Percentiles rank a stretch among this genome's conserved stretches.
Conservation (phyloP, 1,140 invertebrate species). For the Bombus vancouverensis region DNA sequence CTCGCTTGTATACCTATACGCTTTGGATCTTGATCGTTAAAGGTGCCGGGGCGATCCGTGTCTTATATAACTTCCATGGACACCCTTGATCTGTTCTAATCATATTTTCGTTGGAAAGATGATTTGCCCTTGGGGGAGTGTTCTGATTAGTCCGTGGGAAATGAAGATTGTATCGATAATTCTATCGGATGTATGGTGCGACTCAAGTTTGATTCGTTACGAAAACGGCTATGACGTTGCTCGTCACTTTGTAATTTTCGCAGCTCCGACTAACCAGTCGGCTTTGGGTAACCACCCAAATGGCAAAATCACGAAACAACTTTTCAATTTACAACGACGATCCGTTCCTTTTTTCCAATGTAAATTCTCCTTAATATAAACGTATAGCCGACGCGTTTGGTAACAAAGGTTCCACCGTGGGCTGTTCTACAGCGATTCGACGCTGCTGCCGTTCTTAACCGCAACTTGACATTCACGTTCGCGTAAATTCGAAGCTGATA, state of each 20-base stretch:
- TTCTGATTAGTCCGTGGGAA: background rate
- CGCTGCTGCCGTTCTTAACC: background rate
- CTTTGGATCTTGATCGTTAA: slow-evolving; percentile 56
- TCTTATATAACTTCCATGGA: slow-evolving; percentile 26
- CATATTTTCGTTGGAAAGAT: slow-evolving; percentile 4
- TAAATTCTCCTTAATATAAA: background rate
- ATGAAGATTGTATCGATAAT: slow-evolving; percentile 21
- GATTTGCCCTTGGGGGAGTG: background rate
- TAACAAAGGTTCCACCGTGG: background rate
- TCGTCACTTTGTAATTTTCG: background rate
- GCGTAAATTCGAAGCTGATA: background rate
- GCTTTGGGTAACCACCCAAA: background rate
- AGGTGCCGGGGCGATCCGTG: slow-evolving; percentile 4
- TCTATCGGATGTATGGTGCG: background rate
- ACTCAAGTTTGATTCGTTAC: background rate
- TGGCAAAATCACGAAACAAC: too few species aligned
- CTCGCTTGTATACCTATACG: slow-evolving; percentile 53
- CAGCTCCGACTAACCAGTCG: background rate
- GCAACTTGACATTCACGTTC: background rate
- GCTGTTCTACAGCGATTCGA: background rate
- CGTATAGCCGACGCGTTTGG: background rate
- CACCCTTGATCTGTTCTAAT: background rate
- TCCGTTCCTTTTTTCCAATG: background rate
- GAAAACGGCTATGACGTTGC: too few species aligned
- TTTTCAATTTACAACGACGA: background rate